Evolutionary conservation across 2,113 vertebrate species (phyloP), one percentile per base, ranked within the genome.

Genomic region (Lagenorhynchus albirostris): DNA sequence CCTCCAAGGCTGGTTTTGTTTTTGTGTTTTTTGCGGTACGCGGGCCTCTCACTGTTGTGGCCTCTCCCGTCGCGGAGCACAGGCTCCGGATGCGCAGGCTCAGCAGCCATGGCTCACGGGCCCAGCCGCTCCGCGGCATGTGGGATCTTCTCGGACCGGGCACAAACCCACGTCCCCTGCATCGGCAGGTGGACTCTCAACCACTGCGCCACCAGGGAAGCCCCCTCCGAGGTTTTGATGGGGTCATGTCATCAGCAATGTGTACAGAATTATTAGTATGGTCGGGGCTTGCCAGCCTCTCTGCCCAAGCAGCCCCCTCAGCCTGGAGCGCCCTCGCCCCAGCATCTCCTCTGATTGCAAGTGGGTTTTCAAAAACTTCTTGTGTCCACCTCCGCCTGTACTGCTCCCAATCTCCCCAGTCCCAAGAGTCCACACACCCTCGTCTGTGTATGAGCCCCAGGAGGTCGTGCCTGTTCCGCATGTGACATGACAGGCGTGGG

Each of bases 191-290:
- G 47, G 47, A 50, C 47, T 50, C 47, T 50, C 47, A 50, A 50
- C 2, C 47, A 50, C 12, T 50, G 47, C 47, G 12, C 47, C 47
- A 50, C 47, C 47, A 50, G 47, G 47, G 47, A 50, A 50, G 47
- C 47, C 47, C 47, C 47, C 47, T 50, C 47, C 47, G 13, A 44
- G 4, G 11, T 33, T 4, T 6, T 31, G 38, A 25, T 68, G 5
- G 38, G 4, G 25, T 1, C 4, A 23, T 13, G 50, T 20, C 84
- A 47, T 9, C 36, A 76, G n/a, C 9, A 33, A 18, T 0, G 6
- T 17, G 29, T 0, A 13, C 33, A 58, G 71, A 58, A 50, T 41
- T 15, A 20, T 9, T 2, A 38, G 68, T 2, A 0, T 0, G 5
- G 70, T 7, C 18, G 2, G 89, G 82, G 38, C 44, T 10, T 17